Conservation (phyloP, 2,888 invertebrate species). For the Stratiomys singularior region DNA sequence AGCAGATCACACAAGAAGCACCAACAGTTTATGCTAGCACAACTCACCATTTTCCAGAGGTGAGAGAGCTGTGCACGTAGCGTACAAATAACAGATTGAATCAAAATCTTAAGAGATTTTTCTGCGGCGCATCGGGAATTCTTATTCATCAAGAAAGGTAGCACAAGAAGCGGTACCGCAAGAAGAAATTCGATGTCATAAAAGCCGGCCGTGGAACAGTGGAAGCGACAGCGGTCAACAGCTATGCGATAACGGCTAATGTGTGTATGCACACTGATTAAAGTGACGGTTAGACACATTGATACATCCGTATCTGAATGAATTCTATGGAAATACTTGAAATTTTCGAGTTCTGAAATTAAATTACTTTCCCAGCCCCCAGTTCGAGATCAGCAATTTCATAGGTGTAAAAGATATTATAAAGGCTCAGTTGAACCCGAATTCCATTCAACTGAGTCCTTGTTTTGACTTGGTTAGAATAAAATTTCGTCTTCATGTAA, state of each 20-base stretch:
- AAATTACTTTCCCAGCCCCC: too few relatives aligned
- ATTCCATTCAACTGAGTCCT: too few relatives aligned
- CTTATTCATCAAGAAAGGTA: neutral
- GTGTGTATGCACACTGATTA: neutral
- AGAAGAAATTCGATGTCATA: constrained; percentile 31
- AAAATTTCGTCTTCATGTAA: too few relatives aligned
- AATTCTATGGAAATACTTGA: neutral
- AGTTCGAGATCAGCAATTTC: too few relatives aligned
- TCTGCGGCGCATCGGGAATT: constrained; percentile 7
- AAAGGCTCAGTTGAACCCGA: too few relatives aligned
- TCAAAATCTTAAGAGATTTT: constrained; percentile 4
- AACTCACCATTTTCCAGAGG: neutral
- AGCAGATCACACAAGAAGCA: neutral
- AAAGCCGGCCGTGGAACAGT: constrained; percentile 23
- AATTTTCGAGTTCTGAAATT: too few relatives aligned
- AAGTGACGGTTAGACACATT: neutral
- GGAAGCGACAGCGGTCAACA: constrained; percentile 11
- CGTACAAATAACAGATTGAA: constrained; percentile 5
- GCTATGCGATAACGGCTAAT: constrained; percentile 25
- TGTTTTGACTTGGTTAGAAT: too few relatives aligned
- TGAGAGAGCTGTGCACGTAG: neutral
- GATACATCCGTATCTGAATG: neutral
- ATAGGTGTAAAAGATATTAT: too few relatives aligned
- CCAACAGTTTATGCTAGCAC: neutral
- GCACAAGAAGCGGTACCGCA: constrained; percentile 22